These are phyloP conservation scores for Psittacus erithacus DNA, from an alignment of 2,113 vertebrate species.

Conservation along the genomic window DNA sequence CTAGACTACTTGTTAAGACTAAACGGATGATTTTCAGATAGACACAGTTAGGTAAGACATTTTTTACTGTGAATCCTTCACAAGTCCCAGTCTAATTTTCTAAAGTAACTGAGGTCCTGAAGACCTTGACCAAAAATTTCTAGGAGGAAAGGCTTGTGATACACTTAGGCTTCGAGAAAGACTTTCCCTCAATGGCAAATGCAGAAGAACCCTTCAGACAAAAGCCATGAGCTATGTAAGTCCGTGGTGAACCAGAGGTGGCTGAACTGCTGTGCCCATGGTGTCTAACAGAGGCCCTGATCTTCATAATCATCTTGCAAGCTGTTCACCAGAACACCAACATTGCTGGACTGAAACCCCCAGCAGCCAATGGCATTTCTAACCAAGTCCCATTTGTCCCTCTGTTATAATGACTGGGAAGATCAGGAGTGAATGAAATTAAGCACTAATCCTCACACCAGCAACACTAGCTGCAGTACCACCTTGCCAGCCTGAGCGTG, in stretches of 20 bases:
- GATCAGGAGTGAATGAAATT: not conserved
- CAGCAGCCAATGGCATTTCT: not conserved
- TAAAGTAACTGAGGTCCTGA: not conserved
- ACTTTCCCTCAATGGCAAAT: not conserved
- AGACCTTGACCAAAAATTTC: not conserved
- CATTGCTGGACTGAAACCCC: not conserved
- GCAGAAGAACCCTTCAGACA: not conserved
- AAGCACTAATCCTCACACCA: not conserved
- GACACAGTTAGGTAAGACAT: conserved; percentile 14
- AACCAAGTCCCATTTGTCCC: not conserved
- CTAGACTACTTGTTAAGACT: conserved; percentile 14
- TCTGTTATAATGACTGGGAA: not conserved
- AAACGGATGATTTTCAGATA: conserved; percentile 49
- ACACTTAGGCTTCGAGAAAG: not conserved
- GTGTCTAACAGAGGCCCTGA: not conserved
- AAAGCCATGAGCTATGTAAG: not conserved
- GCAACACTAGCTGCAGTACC: not conserved
- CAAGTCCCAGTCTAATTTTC: not conserved
- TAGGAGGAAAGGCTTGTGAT: not conserved
- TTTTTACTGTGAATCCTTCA: not conserved
- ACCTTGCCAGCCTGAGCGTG: not conserved
- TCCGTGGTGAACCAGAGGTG: not conserved
- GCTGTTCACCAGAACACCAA: not conserved
- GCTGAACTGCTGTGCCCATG: not conserved
- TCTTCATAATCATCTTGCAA: not conserved